Evolutionary conservation across 2,797 vertebrate genomes (phyloP).

Genomic region (Scarus forsteni): DNA sequence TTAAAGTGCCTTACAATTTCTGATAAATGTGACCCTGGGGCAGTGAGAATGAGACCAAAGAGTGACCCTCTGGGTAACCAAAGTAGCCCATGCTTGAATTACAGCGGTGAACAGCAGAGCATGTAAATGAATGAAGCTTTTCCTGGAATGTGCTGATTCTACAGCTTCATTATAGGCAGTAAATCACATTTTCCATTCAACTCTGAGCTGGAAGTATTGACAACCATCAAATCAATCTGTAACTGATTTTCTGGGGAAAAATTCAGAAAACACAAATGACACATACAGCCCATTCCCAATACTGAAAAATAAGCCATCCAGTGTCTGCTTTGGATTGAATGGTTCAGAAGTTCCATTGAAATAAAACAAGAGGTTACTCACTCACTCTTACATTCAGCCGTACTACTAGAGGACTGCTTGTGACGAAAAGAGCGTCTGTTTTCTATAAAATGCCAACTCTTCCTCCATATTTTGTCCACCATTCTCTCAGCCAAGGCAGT

Average conservation of each 20-base stretch:
- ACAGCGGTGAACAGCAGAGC: constrained; percentile 19
- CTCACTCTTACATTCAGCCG: constrained; percentile 74
- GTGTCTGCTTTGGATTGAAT: constrained; percentile 1
- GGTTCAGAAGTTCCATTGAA: constrained; percentile 22
- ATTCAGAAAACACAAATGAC: constrained; percentile 28
- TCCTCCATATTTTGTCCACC: constrained; percentile 84
- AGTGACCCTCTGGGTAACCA: no score
- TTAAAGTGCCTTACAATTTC: no score
- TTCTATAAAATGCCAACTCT: constrained; percentile 78
- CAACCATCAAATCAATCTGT: constrained; percentile 1
- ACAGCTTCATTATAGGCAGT: constrained; percentile 7
- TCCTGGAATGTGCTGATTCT: constrained; percentile 22
- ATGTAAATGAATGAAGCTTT: constrained; percentile 15
- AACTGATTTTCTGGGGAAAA: constrained; percentile 4
- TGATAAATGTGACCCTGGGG: no score
- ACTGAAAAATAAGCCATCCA: constrained; percentile 1
- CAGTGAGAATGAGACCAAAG: no score
- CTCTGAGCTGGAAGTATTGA: constrained; percentile 5
- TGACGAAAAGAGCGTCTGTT: constrained; percentile 72
- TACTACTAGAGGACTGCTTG: constrained; percentile 43
- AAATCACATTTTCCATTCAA: constrained; percentile 10
- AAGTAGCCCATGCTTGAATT: neutral
- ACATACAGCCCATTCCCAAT: constrained; percentile 12
- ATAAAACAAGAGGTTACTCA: constrained; percentile 74
- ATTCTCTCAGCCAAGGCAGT: constrained; percentile 71